Evolutionary conservation across 2,797 vertebrate species (phyloP), one percentile per base, ranked within the genome.

Genomic region (Micropoecilia bifurca): DNA sequence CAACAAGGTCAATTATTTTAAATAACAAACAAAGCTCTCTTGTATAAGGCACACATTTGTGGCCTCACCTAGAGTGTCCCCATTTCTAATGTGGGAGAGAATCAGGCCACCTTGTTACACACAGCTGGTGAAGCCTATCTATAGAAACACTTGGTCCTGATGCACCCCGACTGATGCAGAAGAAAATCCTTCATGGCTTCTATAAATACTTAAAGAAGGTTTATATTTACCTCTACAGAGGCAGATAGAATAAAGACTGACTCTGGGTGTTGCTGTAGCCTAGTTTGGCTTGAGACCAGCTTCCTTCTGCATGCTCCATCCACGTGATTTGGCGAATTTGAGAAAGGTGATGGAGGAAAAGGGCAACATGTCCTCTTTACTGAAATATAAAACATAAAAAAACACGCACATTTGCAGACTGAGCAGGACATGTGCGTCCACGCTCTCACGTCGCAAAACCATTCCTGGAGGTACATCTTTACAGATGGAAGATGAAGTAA

Each of bases 51-150:
- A 25, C 25, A 68, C n/a, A 47, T 55, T 28, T 47, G 69, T 68
- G 45, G 78, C 75, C 71, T 57, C 68, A 77, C 76, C 78, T 13
- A 8, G 18, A 53, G 55, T 81, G 85, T 63, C 69, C 87, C 73
- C 1, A 2, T 79, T 93, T 87, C 85, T 87, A 69, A 88, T 84
- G 75, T 87, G 45, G 77, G 45, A 9, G 4, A 53, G 85, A 89
- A 88, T 83, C 77, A 87, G 92, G 92, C 74, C 90, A 86, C 73
- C 80, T 91, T 76, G 57, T 92, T 86, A 85, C 69, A 79, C 85
- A 85, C 79, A 77, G 74, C 72, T 9, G n/a, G 78, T 82, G 84
- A 68, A 47, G 16, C 79, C 85, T 82, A 87, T 88, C 87, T 85
- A 83, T 87, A 88, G 84, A 86, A 30, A 4, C 36, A n/a, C 50